Percentiles rank a stretch among this genome's conserved stretches.
Conservation (phyloP, 2,797 vertebrate species). For the Sandelia bainsii region DNA sequence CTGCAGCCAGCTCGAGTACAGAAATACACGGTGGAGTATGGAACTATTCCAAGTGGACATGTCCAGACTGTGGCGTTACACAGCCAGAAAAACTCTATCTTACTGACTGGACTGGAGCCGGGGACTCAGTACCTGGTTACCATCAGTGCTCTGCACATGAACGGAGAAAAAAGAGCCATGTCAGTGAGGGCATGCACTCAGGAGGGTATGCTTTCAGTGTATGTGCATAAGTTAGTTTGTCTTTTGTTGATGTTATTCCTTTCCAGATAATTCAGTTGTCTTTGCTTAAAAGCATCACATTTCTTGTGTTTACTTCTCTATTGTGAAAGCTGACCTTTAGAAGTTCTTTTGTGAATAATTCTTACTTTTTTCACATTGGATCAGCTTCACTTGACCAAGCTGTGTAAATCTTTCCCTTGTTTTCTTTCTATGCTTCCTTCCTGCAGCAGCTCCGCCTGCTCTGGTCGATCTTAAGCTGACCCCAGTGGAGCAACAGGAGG, state of each 20-base stretch:
- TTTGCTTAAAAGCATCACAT: conserved; percentile 3
- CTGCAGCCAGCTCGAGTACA: conserved; percentile 69
- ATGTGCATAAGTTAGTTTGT: not conserved
- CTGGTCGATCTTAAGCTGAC: conserved; percentile 71
- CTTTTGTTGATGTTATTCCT: not conserved
- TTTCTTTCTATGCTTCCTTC: conserved; percentile 8
- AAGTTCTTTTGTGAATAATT: not conserved
- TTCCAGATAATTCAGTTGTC: not conserved
- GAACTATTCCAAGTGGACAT: conserved; percentile 79
- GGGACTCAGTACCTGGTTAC: conserved; percentile 91
- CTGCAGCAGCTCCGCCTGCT: conserved; percentile 53
- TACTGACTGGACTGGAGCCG: conserved; percentile 84
- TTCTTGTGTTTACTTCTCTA: conserved; percentile 11
- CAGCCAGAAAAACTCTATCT: conserved; percentile 76
- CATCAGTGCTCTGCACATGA: conserved; percentile 85
- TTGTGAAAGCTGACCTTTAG: conserved; percentile 19
- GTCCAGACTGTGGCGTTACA: conserved; percentile 76
- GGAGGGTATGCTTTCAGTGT: conserved; percentile 69
- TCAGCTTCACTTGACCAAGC: not conserved
- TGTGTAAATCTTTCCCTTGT: not conserved
- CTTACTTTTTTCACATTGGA: not conserved
- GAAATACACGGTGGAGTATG: conserved; percentile 87
- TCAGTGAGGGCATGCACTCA: conserved; percentile 91
- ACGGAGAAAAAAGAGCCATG: conserved; percentile 87
- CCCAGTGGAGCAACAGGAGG: conserved; percentile 28